Percentiles rank a stretch among this genome's conserved stretches.
Evolutionary conservation across 2,888 invertebrate genomes (phyloP).

Genomic region (Calephelis perditalis): DNA sequence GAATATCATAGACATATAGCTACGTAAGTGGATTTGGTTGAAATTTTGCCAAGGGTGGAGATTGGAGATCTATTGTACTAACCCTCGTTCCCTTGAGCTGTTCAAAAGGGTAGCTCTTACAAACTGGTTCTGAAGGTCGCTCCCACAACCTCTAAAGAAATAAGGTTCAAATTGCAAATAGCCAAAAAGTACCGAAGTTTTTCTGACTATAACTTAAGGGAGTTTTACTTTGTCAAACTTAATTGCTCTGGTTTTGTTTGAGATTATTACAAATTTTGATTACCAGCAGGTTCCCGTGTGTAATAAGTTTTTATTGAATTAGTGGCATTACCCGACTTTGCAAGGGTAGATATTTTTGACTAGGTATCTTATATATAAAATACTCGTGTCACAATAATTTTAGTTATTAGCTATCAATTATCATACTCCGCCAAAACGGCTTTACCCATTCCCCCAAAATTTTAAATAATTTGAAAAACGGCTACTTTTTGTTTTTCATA

Average conservation of each 20-base stretch:
- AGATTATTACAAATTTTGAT: not conserved
- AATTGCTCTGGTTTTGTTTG: constrained; percentile 1
- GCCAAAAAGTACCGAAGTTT: constrained; percentile 2
- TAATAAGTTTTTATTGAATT: too few species aligned
- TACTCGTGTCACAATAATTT: too few species aligned
- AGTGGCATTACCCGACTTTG: too few species aligned
- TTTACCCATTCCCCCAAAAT: too few species aligned
- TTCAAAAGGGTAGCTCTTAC: constrained; percentile 45
- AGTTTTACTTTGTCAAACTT: constrained; percentile 16
- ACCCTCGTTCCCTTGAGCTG: constrained; percentile 50
- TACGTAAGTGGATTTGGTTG: constrained; percentile 37
- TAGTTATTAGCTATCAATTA: too few species aligned
- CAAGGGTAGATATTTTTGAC: too few species aligned
- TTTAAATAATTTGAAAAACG: too few species aligned
- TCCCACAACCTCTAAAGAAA: not conserved
- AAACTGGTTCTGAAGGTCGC: not conserved
- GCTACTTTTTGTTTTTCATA: too few species aligned
- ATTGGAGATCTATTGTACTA: constrained; percentile 56
- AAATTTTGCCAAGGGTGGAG: constrained; percentile 60
- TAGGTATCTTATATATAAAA: too few species aligned
- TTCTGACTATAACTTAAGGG: constrained; percentile 20
- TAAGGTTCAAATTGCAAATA: not conserved
- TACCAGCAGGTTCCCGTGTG: too few species aligned
- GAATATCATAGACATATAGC: constrained; percentile 14
- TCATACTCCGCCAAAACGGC: too few species aligned